A percentile compares a stretch with the other conserved stretches of the same genome.
phyloP scores from a whole-genome alignment of 2,113 vertebrate genomes.

The Vimba vimba region DNA sequence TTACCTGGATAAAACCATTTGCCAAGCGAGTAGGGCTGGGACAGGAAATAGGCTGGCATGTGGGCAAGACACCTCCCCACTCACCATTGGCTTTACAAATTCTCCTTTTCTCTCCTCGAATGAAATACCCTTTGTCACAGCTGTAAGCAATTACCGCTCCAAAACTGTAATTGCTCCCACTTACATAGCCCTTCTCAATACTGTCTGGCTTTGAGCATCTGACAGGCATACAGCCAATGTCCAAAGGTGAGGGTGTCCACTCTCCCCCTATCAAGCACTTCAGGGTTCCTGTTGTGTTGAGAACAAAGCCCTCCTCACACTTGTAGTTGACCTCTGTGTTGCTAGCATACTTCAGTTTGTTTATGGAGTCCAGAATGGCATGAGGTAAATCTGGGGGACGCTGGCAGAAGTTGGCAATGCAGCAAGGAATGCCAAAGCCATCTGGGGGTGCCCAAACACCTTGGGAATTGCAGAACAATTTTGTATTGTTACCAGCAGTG shows the following conservation, averaged over 20 bases:
- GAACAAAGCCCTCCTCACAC: conserved; percentile 92
- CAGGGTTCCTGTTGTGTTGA: conserved; percentile 88
- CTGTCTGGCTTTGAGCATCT: conserved; percentile 87
- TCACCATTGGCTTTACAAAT: conserved; percentile 91
- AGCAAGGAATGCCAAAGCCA: conserved; percentile 80
- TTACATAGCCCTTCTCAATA: conserved; percentile 88
- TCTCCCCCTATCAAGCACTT: conserved; percentile 88
- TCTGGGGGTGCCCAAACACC: conserved; percentile 90
- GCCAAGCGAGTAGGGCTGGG: conserved; percentile 78
- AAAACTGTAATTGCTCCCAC: conserved; percentile 91
- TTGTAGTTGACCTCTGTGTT: conserved; percentile 91
- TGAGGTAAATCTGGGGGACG: conserved; percentile 84
- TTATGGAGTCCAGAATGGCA: conserved; percentile 88
- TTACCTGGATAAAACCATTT: conserved; percentile 89
- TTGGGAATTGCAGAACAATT: conserved; percentile 88
- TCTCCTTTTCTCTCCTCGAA: conserved; percentile 93
- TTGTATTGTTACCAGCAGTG: conserved; percentile 86
- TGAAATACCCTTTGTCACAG: conserved; percentile 90
- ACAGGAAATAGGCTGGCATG: conserved; percentile 90
- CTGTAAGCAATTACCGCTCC: conserved; percentile 94
- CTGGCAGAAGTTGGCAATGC: conserved; percentile 94
- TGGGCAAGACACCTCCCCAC: conserved; percentile 88
- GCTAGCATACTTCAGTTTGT: conserved; percentile 87
- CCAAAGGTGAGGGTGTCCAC: conserved; percentile 88
- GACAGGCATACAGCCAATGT: conserved; percentile 88